These are phyloP conservation scores for Camponotus vicinus DNA, from an alignment of 1,140 invertebrate genomes.

Conservation along the genomic window DNA sequence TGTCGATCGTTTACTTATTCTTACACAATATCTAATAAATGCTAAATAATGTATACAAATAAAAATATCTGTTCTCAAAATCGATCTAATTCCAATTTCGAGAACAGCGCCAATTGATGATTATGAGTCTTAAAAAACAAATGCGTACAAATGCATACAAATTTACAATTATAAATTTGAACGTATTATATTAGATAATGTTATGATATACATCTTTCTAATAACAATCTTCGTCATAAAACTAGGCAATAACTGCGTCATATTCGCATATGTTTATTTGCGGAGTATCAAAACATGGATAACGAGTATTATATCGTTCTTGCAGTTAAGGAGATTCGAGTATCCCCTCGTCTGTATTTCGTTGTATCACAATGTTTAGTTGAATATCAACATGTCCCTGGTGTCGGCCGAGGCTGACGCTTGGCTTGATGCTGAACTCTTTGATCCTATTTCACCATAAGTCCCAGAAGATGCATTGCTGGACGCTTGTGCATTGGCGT, in stretches of 20 bases:
- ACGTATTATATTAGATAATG: constrained; percentile 7
- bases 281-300: constrained; percentile 6
- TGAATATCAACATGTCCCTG: constrained; percentile 76
- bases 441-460: constrained; percentile 47
- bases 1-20: background rate
- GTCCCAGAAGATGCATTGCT: constrained; percentile 23
- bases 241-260: background rate
- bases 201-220: background rate
- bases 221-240: background rate
- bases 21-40: constrained; percentile 30
- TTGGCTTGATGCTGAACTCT: constrained; percentile 70
- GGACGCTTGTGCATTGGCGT: constrained; percentile 67
- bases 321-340: background rate
- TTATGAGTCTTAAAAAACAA: background rate
- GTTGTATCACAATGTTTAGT: constrained; percentile 49
- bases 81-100: background rate
- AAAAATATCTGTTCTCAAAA: background rate
- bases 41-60: background rate
- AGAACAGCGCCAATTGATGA: background rate
- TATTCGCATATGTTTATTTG: background rate
- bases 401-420: constrained; percentile 72
- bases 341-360: constrained; percentile 25
- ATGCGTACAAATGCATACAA: background rate
- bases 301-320: constrained; percentile 47
- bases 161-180: constrained; percentile 20